Evolutionary conservation across 2,113 vertebrate species (phyloP), one percentile per base, ranked within the genome.

Genomic region (Aythya baeri): DNA sequence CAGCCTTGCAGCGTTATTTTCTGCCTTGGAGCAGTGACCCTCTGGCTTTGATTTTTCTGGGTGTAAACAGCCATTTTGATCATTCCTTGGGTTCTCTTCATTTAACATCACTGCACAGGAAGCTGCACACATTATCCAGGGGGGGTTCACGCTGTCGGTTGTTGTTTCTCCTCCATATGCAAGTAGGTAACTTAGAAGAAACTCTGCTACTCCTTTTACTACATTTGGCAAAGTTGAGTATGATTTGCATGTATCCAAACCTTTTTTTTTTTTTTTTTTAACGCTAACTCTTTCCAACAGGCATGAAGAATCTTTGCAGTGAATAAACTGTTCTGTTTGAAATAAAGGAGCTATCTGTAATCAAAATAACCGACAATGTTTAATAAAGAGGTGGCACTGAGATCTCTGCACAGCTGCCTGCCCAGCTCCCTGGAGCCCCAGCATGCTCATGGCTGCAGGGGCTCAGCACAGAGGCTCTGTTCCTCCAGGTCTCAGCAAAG

Each of bases 211-310:
- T 85, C 10, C 1, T 93, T 92, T 80, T 87, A 86, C 62, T 86
- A 44, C 84, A 78, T 59, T 82, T 87, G 84, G 92, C 84, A 92
- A 61, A 13, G 29, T 34, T 93, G 90, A 70, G 59, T 97, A 89
- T 89, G 79, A 91, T 97, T 97, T 96, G 96, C 96, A 96, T 97
- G 97, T 96, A 93, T 57, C 92, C 73, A 41, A 89, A 38, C 49
- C 63, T 96, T 93, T 95, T 80, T 77, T 67, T 38, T 36, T 36
- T 36, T 36, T 62, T 89, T 70, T 70, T 29, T 63, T 1, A 84
- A 83, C 16, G 91, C 71, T 93, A 83, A 95, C 38, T 84, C 79
- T 91, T 95, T 93, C 87, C 92, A 92, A 72, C 81, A 85, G 93
- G 96, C 95, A 96, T 96, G 95, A 57, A 77, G 80, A 66, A 46